Conservation (phyloP, 2,797 vertebrate species). For the Cetoscarus ocellatus region DNA sequence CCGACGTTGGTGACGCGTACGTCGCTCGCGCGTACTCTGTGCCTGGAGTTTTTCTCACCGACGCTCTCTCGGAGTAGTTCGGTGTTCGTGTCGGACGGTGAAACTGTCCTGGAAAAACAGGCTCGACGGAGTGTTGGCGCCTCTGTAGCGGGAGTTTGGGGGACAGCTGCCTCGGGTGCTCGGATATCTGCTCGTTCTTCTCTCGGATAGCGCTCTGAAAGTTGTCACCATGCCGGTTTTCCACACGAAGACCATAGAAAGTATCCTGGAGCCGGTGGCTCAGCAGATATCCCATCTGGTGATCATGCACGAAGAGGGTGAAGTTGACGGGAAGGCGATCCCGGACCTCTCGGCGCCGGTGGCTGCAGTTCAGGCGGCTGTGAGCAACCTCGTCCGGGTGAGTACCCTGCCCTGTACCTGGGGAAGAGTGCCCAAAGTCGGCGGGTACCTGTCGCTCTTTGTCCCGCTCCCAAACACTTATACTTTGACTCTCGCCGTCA, state of each 20-base stretch:
- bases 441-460: constrained; percentile 85
- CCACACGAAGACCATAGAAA: constrained; percentile 99
- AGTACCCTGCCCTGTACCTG: constrained; percentile 55
- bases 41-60: constrained; percentile 60
- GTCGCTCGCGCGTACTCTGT: constrained; percentile 47
- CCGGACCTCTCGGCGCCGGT: constrained; percentile 95
- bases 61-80: constrained; percentile 67
- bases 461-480: constrained; percentile 13
- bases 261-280: constrained; percentile 98
- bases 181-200: constrained; percentile 30
- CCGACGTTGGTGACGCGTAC: constrained; percentile 37
- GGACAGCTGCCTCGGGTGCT: constrained; percentile 35
- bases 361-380: constrained; percentile 96
- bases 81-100: constrained; percentile 57
- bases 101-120: constrained; percentile 56
- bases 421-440: constrained; percentile 19
- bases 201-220: constrained; percentile 61
- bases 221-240: constrained; percentile 94
- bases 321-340: constrained; percentile 98
- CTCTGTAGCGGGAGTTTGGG: constrained; percentile 34
- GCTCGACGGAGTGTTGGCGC: constrained; percentile 24
- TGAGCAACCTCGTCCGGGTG: constrained; percentile 98
- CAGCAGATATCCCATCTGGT: constrained; percentile 99
- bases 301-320: constrained; percentile 99
- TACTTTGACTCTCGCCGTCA: background rate